Evolutionary conservation across 2,888 invertebrate species (phyloP).

Genomic region (Lysandra bellargus): DNA sequence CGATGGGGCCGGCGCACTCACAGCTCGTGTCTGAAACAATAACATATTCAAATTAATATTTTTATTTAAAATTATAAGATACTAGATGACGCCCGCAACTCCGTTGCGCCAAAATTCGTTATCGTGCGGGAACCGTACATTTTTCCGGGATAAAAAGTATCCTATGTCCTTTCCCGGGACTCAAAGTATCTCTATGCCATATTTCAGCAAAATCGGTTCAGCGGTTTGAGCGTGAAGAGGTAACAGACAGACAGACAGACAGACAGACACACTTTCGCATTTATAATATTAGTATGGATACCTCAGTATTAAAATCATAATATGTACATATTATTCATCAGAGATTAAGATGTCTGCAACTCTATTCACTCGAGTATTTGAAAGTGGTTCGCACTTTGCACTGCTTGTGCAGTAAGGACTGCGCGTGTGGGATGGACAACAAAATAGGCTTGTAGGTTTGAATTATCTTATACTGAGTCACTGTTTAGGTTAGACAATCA

Average conservation of each 20-base stretch:
- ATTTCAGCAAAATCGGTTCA: too few relatives aligned
- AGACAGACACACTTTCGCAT: too few relatives aligned
- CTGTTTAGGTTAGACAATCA: background rate
- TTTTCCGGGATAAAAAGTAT: too few relatives aligned
- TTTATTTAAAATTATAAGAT: too few relatives aligned
- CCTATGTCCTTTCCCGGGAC: too few relatives aligned
- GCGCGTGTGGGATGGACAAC: background rate
- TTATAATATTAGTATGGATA: too few relatives aligned
- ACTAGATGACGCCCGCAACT: too few relatives aligned
- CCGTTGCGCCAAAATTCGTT: too few relatives aligned
- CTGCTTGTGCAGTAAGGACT: background rate
- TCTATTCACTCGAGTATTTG: background rate
- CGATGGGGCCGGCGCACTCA: slow-evolving; percentile 76
- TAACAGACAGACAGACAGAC: too few relatives aligned
- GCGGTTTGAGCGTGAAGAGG: too few relatives aligned
- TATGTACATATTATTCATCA: background rate
- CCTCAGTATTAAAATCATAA: background rate
- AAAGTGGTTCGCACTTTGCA: background rate
- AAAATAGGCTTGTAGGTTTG: background rate
- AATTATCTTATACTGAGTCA: background rate
- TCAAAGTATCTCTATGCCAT: too few relatives aligned
- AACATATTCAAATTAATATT: slow-evolving; percentile 24
- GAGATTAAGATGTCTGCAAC: background rate
- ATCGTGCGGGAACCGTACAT: too few relatives aligned
- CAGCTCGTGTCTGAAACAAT: slow-evolving; percentile 74